phyloP scores from a whole-genome alignment of 2,113 vertebrate species.

The Stomatorhinus ivindoensis region DNA sequence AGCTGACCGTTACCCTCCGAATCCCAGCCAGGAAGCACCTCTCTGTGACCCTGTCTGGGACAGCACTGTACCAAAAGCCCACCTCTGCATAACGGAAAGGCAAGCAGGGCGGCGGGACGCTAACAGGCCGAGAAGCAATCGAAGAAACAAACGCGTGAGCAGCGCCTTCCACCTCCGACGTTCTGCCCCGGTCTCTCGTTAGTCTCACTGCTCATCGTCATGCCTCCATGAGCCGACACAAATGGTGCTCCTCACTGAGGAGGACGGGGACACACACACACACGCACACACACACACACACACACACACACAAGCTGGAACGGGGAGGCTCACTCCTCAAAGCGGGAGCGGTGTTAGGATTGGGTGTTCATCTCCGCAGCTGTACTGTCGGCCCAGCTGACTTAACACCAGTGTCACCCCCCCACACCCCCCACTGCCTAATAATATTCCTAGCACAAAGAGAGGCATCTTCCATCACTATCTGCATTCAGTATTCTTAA shows the following conservation, averaged over 20 bases:
- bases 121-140: background rate
- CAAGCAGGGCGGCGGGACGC: background rate
- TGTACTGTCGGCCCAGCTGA: background rate
- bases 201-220: background rate
- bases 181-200: background rate
- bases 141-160: background rate
- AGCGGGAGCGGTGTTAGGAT: background rate
- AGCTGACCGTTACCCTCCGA: background rate
- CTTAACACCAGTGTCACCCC: background rate
- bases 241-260: background rate
- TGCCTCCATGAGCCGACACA: background rate
- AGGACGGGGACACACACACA: background rate
- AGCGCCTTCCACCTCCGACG: background rate
- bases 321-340: background rate
- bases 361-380: background rate
- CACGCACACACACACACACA: too few relatives aligned
- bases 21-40: background rate
- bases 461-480: background rate
- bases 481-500: background rate
- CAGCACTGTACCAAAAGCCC: background rate
- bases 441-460: background rate
- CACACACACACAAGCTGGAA: background rate
- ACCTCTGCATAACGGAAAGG: background rate
- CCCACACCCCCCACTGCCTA: background rate
- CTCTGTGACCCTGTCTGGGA: background rate